Evolutionary conservation across 2,113 vertebrate genomes (phyloP).

Genomic region (Oryzias curvinotus): DNA sequence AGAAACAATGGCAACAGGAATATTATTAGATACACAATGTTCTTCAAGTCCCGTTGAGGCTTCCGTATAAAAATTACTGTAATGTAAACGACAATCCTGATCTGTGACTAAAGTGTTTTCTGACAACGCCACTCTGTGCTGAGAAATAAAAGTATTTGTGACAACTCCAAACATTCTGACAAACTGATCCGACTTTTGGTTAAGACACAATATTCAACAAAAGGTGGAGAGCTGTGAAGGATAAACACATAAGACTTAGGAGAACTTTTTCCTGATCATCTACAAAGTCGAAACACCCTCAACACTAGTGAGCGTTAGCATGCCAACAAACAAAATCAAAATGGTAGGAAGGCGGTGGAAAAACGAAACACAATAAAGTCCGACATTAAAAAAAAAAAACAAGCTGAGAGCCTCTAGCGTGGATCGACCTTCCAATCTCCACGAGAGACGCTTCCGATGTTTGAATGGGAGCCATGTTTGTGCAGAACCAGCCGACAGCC

Average conservation of each 20-base stretch:
- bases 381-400: too few species aligned
- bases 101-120: not conserved
- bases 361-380: not conserved
- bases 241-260: not conserved
- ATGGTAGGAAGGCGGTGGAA: not conserved
- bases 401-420: too few species aligned
- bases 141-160: too few species aligned
- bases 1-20: not conserved
- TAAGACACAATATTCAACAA: not conserved
- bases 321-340: not conserved
- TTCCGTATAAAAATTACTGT: not conserved
- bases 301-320: slow-evolving; percentile 4
- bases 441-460: not conserved
- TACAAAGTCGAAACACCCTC: not conserved
- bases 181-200: too few species aligned
- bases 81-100: not conserved
- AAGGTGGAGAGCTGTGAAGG: not conserved
- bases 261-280: slow-evolving; percentile 2
- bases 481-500: not conserved
- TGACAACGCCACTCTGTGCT: too few species aligned
- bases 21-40: not conserved
- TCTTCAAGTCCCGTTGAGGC: not conserved
- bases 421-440: too few species aligned
- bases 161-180: too few species aligned
- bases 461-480: not conserved